phyloP scores from a whole-genome alignment of 2,888 invertebrate genomes.

The Gandaritis pyraliata region DNA sequence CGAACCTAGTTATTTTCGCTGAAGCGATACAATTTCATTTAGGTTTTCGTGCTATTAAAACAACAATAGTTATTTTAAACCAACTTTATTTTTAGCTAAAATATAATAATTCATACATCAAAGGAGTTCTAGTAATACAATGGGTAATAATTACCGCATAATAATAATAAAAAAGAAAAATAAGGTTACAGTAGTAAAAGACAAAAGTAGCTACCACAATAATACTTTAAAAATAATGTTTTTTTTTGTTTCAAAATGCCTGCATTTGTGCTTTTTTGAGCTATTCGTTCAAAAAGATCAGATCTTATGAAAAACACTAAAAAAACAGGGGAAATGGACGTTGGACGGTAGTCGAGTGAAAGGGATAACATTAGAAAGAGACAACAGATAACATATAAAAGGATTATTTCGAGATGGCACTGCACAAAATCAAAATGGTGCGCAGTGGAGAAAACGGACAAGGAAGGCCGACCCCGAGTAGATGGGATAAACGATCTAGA shows the following conservation, averaged over 20 bases:
- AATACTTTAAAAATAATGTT: slow-evolving; percentile 54
- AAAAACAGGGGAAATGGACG: slow-evolving; percentile 56
- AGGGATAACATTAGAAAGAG: slow-evolving; percentile 48
- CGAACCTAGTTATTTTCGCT: no score
- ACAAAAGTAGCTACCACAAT: slow-evolving; percentile 68
- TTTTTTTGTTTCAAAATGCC: slow-evolving; percentile 44
- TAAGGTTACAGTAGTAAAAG: slow-evolving; percentile 49
- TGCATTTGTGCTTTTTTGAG: slow-evolving; percentile 58
- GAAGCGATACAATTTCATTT: no score
- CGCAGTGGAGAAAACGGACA: no score
- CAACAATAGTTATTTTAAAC: slow-evolving; percentile 79
- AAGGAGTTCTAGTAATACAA: slow-evolving; percentile 79
- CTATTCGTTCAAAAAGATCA: slow-evolving; percentile 51
- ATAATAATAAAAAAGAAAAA: slow-evolving; percentile 58
- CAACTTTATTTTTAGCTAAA: slow-evolving; percentile 85
- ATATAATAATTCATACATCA: slow-evolving; percentile 85
- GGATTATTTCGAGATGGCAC: no score
- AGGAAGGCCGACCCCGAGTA: no score
- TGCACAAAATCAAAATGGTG: no score
- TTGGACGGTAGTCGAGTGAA: slow-evolving; percentile 74
- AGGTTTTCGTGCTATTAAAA: slow-evolving; percentile 13
- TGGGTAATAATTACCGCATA: slow-evolving; percentile 73
- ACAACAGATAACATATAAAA: slow-evolving; percentile 38
- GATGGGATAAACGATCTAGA: no score
- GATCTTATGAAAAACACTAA: slow-evolving; percentile 55